A percentile compares a stretch with the other conserved stretches of the same genome.
Evolutionary conservation across 1,140 invertebrate genomes (phyloP).

Genomic region (Hylaeus volcanicus): DNA sequence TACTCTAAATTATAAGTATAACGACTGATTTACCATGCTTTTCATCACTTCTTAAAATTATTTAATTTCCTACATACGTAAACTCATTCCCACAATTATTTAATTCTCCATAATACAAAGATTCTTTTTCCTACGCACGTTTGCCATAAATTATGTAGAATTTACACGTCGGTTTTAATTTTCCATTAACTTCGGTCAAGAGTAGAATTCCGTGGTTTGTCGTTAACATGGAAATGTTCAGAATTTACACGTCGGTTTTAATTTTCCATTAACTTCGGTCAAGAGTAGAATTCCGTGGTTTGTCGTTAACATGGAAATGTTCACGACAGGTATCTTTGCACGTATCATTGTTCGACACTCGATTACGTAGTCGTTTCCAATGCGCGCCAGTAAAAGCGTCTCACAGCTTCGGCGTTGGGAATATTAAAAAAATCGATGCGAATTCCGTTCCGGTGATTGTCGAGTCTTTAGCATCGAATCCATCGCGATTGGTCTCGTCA

Average conservation of each 20-base stretch:
- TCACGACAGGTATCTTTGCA: not conserved
- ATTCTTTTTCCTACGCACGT: no score
- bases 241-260: not conserved
- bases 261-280: not conserved
- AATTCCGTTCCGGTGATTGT: slow-evolving; percentile 50
- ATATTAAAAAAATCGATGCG: slow-evolving; percentile 16
- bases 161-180: not conserved
- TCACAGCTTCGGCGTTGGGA: not conserved
- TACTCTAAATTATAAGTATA: no score
- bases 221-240: not conserved
- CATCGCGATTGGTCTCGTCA: not conserved
- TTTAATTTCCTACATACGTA: no score
- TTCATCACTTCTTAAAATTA: no score
- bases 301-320: not conserved
- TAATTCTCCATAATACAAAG: no score
- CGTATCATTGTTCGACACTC: not conserved
- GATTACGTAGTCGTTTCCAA: not conserved
- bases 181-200: not conserved
- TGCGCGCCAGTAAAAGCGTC: not conserved
- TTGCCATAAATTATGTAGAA: not conserved
- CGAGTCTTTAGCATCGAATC: not conserved
- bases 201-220: not conserved
- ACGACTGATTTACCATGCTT: no score
- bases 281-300: not conserved
- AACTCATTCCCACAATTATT: no score